These are phyloP conservation scores for Fukomys damarensis DNA, from an alignment of 2,113 vertebrate genomes.

Conservation along the genomic window DNA sequence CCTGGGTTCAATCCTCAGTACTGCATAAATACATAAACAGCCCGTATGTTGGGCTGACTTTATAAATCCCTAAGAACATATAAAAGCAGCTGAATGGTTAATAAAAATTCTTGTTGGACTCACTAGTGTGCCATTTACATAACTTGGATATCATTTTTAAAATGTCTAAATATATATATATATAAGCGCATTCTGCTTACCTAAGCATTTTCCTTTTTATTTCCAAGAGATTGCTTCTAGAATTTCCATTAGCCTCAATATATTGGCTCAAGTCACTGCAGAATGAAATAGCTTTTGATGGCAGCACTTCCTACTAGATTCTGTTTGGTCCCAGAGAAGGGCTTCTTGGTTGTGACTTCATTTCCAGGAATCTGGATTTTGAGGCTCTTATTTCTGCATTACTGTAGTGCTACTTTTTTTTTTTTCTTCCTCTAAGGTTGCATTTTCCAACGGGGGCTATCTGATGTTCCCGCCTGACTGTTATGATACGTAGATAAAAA, in stretches of 20 bases:
- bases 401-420: background rate
- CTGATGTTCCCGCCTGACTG: background rate
- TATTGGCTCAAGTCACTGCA: background rate
- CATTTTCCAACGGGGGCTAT: background rate
- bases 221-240: background rate
- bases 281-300: background rate
- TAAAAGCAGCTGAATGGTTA: background rate
- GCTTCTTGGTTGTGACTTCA: background rate
- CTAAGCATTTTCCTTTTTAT: background rate
- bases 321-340: background rate
- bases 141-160: background rate
- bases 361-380: background rate
- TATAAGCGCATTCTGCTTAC: background rate
- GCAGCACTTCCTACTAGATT: background rate
- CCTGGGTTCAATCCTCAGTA: background rate
- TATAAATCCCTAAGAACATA: background rate
- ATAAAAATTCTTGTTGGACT: background rate
- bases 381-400: background rate
- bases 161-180: background rate
- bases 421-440: background rate
- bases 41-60: background rate
- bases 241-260: background rate
- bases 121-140: background rate
- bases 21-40: background rate
- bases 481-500: background rate